Conservation (phyloP, 2,888 invertebrate species). For the Halictus quadricinctus region DNA sequence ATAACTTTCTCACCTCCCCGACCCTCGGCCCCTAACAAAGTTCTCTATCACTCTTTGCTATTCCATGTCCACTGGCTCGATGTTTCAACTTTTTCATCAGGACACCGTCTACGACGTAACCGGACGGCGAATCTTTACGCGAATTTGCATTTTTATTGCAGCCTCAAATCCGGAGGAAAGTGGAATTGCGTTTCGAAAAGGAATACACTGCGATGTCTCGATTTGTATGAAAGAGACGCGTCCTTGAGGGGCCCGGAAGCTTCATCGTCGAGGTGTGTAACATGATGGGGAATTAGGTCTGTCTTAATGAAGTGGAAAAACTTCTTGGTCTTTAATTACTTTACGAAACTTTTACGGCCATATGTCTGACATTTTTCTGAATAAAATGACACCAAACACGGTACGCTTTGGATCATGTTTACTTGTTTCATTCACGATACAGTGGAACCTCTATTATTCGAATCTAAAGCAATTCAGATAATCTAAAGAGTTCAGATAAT, state of each 20-base stretch:
- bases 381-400: too few relatives aligned
- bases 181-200: neutral
- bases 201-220: neutral
- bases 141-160: slow-evolving; percentile 6
- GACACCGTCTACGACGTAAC: neutral
- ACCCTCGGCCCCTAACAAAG: neutral
- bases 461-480: too few relatives aligned
- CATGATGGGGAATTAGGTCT: neutral
- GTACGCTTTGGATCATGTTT: too few relatives aligned
- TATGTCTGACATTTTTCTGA: too few relatives aligned
- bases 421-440: too few relatives aligned
- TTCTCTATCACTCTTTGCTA: slow-evolving; percentile 7
- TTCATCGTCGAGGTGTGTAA: neutral
- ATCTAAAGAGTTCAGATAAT: too few relatives aligned
- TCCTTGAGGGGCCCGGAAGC: neutral
- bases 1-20: neutral
- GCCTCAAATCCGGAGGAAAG: neutral
- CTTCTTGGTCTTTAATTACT: too few relatives aligned
- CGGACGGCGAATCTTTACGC: neutral
- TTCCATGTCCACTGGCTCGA: neutral
- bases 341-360: too few relatives aligned
- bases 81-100: neutral
- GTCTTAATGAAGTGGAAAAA: too few relatives aligned
- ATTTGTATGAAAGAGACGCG: neutral
- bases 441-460: too few relatives aligned